phyloP scores from a whole-genome alignment of 1,140 invertebrate species.

The Drosophila bipectinata region DNA sequence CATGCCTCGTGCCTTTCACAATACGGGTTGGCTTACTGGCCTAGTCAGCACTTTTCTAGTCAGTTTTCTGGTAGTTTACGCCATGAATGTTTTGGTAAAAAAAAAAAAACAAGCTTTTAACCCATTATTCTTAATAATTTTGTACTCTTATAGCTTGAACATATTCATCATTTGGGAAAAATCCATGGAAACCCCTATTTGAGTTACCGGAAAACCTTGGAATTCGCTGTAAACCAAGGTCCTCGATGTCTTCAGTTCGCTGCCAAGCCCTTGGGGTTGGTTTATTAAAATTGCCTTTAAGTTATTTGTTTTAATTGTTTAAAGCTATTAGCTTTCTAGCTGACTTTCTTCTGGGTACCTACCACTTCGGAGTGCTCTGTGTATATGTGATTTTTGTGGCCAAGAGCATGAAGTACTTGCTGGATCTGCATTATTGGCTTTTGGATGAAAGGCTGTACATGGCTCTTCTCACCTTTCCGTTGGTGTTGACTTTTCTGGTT shows the following conservation, averaged over 20 bases:
- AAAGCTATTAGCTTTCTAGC: slow-evolving; percentile 29
- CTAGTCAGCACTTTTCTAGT: slow-evolving; percentile 43
- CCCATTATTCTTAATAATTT: not conserved
- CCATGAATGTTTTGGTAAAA: slow-evolving; percentile 58
- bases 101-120: too few species aligned
- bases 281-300: not conserved
- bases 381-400: slow-evolving; percentile 63
- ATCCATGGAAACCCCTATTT: slow-evolving; percentile 13
- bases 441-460: slow-evolving; percentile 62
- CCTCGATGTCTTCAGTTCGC: slow-evolving; percentile 27
- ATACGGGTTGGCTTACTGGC: slow-evolving; percentile 53
- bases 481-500: slow-evolving; percentile 45
- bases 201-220: slow-evolving; percentile 52
- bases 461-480: slow-evolving; percentile 40
- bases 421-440: slow-evolving; percentile 37
- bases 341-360: slow-evolving; percentile 43
- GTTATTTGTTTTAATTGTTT: not conserved
- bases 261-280: slow-evolving; percentile 42
- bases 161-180: slow-evolving; percentile 16
- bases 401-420: slow-evolving; percentile 47
- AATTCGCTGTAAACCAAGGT: slow-evolving; percentile 42
- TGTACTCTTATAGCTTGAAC: slow-evolving; percentile 19
- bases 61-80: slow-evolving; percentile 36
- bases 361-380: slow-evolving; percentile 59
- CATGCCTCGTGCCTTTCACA: slow-evolving; percentile 48